Percentiles rank a stretch among this genome's conserved stretches.
phyloP scores from a whole-genome alignment of 1,140 invertebrate genomes.

The Brachionus angularis region DNA sequence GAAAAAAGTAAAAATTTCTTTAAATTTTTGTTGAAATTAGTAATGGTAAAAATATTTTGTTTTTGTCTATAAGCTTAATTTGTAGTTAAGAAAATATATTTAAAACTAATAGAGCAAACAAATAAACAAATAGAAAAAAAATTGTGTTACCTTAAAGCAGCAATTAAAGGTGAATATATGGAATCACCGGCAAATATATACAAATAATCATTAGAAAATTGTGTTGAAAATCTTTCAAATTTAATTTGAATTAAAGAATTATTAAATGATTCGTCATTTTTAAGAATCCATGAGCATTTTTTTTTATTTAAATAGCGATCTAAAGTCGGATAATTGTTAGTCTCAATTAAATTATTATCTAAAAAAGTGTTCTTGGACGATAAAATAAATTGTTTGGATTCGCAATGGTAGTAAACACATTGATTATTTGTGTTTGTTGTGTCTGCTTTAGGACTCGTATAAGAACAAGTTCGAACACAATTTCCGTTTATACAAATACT shows the following conservation, averaged over 20 bases:
- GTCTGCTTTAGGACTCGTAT: too few species aligned
- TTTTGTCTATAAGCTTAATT: too few species aligned
- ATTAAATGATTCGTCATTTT: background rate
- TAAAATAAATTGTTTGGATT: background rate
- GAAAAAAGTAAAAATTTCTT: too few species aligned
- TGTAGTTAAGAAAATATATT: background rate
- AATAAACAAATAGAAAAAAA: conserved; percentile 8
- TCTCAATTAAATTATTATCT: background rate
- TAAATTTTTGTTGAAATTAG: too few species aligned
- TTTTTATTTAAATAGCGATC: background rate
- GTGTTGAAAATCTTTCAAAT: conserved; percentile 18
- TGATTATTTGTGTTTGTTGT: background rate
- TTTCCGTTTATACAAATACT: conserved; percentile 13
- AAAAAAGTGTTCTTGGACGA: background rate
- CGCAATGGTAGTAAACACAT: conserved; percentile 12
- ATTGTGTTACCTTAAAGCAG: background rate
- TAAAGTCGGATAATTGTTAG: conserved; percentile 5
- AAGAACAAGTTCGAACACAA: conserved; percentile 12
- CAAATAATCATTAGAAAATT: conserved; percentile 20
- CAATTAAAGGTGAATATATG: conserved; percentile 16
- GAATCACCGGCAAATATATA: conserved; percentile 39
- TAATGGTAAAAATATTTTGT: too few species aligned
- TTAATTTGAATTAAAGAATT: conserved; percentile 3
- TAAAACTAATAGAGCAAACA: background rate
- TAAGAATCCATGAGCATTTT: conserved; percentile 28